phyloP scores from a whole-genome alignment of 2,113 vertebrate species.

The Parus major region DNA sequence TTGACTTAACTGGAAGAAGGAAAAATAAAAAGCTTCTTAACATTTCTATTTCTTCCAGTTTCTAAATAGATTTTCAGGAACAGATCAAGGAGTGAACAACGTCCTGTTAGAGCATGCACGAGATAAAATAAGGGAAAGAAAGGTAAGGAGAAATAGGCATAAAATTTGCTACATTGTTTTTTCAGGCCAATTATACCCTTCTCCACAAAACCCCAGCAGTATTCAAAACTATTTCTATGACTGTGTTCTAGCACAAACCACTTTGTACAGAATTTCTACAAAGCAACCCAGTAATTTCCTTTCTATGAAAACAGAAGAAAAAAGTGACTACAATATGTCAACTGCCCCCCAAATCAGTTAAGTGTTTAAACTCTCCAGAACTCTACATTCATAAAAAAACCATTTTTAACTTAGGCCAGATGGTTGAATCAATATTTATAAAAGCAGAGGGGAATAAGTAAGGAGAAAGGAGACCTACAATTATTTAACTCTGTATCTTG shows the following conservation, averaged over 20 bases:
- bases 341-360: neutral
- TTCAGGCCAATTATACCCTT: neutral
- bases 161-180: neutral
- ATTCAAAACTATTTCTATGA: neutral
- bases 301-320: neutral
- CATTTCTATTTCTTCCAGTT: neutral
- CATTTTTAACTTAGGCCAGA: neutral
- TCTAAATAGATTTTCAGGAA: neutral
- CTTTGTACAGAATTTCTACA: neutral
- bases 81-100: neutral
- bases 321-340: neutral
- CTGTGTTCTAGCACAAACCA: neutral
- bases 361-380: neutral
- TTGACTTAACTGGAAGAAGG: slow-evolving; percentile 83
- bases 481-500: neutral
- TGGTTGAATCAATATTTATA: neutral
- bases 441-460: neutral
- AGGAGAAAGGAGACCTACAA: neutral
- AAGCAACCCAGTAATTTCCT: neutral
- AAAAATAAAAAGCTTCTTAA: neutral
- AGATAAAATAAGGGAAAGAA: neutral
- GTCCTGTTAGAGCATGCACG: neutral
- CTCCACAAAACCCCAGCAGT: neutral
- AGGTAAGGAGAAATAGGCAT: neutral
- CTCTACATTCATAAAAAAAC: neutral